Evolutionary conservation across 2,888 invertebrate genomes (phyloP), one percentile per base, ranked within the genome.

Genomic region (Arge pagana): DNA sequence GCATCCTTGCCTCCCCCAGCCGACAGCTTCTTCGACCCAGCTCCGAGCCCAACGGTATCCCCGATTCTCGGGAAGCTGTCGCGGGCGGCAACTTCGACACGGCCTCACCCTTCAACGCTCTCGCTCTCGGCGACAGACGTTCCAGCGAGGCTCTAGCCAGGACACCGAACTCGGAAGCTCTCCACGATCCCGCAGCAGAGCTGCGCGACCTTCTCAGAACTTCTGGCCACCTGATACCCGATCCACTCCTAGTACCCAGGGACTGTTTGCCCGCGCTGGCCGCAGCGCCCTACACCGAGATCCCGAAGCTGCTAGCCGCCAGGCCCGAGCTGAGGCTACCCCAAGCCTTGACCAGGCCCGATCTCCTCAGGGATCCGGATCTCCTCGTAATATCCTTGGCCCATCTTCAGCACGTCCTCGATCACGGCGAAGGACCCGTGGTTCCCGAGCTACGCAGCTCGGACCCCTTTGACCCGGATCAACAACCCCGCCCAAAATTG

Each of bases 231-330:
- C 83, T 86, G 70, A 84, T 92, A 68, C 91, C 91, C 33, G 90
- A 92, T 79, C 91, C 91, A 7, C 80, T 92, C 64, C 75, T 92
- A 54, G 86, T 92, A 56, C 92, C 92, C 43, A 87, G 89, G 76
- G 86, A 89, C 65, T 83, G 84, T 64, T 76, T 92, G 40, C 85
- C 86, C 45, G 82, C 83, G 15, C 84, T 92, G 28, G 78, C 91
- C 18, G 82, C 84, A 1, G 83, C 85, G 3, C 92, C 92, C 0
- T 88, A 83, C 1, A 82, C 81, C 45, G 91, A 91, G 79, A 90
- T 92, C 55, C 90, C 90, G 0, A 82, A 86, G 43, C 77, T 92
- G 36, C 72, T 90, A 26, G 81, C 85, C 54, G 83, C 86, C 50
- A 79, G 89, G 54, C 89, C 90, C 0, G 89, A 90, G 71, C 76